Percentiles rank a stretch among this genome's conserved stretches.
phyloP scores from a whole-genome alignment of 2,113 vertebrate species.

The Petroica traversi region DNA sequence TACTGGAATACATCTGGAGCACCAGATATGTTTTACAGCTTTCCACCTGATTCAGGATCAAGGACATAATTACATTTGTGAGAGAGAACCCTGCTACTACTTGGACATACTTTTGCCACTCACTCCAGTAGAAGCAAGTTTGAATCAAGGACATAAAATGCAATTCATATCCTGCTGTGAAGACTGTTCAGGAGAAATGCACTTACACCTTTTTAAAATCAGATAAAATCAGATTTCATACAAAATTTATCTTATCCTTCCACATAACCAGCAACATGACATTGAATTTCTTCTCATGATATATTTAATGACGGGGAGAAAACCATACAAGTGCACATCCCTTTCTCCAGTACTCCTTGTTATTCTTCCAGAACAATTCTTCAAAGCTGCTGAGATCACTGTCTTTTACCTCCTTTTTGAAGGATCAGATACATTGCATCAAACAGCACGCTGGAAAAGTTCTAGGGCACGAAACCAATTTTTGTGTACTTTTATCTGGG shows the following conservation, averaged over 20 bases:
- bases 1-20: background rate
- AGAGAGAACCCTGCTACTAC: background rate
- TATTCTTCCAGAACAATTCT: constrained; percentile 50
- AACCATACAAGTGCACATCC: background rate
- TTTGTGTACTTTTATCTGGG: constrained; percentile 46
- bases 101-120: background rate
- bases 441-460: constrained; percentile 53
- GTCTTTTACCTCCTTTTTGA: constrained; percentile 38
- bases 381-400: constrained; percentile 56
- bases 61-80: background rate
- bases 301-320: background rate
- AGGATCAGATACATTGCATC: constrained; percentile 49
- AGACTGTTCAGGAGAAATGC: background rate
- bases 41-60: background rate
- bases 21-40: background rate
- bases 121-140: background rate
- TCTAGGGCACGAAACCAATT: constrained; percentile 67
- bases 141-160: background rate
- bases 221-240: background rate
- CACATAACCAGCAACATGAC: background rate
- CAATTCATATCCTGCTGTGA: background rate
- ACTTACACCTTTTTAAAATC: constrained; percentile 6
- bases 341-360: constrained; percentile 18
- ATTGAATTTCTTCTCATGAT: background rate
- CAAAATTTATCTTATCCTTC: background rate